phyloP scores from a whole-genome alignment of 2,113 vertebrate species.

The Poeciliopsis prolifica region DNA sequence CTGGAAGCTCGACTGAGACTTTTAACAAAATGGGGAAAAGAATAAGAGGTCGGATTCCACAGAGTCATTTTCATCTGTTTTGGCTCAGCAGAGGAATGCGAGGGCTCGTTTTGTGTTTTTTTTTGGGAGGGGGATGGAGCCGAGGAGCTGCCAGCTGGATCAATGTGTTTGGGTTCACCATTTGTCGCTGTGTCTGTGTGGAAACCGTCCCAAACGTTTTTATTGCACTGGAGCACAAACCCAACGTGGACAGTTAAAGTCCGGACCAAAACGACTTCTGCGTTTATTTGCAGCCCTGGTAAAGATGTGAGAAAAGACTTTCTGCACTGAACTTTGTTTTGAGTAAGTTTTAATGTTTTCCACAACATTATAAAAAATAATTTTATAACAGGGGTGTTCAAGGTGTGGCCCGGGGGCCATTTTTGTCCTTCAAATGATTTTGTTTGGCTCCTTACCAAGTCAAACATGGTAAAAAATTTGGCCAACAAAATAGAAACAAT shows the following conservation, averaged over 20 bases:
- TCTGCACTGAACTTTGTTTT: no score
- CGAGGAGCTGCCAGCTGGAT: conserved; percentile 62
- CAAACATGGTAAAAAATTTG: no score
- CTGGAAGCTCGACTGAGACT: conserved; percentile 10
- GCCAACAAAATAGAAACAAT: no score
- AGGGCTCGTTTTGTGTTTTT: conserved; percentile 18
- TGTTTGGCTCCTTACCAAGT: no score
- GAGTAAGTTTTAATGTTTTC: no score
- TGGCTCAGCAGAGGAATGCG: conserved; percentile 51
- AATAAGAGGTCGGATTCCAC: conserved; percentile 29
- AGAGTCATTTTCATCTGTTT: conserved; percentile 47
- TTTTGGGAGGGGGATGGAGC: conserved; percentile 45
- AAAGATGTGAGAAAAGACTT: not conserved
- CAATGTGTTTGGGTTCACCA: conserved; percentile 56
- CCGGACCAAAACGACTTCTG: not conserved
- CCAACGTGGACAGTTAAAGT: not conserved
- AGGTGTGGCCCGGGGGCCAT: no score
- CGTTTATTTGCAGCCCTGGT: not conserved
- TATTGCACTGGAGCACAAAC: conserved; percentile 22
- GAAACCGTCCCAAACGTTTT: conserved; percentile 21
- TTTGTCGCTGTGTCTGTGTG: conserved; percentile 70
- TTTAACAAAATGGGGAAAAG: not conserved
- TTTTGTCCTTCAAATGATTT: no score
- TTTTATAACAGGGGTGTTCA: no score
- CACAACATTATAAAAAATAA: no score